Base-by-base conservation (phyloP, 2,113 vertebrate genomes). In the Bufo gargarizans region DNA sequence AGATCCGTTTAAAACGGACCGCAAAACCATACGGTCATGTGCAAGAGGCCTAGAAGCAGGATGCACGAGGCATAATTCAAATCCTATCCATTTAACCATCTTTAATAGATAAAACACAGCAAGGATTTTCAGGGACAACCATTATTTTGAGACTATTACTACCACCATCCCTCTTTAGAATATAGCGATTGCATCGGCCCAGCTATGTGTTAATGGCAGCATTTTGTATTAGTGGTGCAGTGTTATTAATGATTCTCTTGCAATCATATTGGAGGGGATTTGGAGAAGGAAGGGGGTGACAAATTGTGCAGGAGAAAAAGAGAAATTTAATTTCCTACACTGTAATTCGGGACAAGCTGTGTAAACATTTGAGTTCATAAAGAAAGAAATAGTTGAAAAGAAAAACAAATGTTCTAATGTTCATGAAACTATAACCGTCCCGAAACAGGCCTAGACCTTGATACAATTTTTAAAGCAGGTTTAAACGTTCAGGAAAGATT, bases 301-400 rank as follows among this genome's bases (percentile, higher is more conserved):
- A 65, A 84, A 88, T 84, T 82, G 45, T 83, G 81, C 8, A 84
- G 87, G 45, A 84, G 71, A 47, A 84, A 77, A 63, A 77, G 14
- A 88, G 81, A 84, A 88, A 88, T 84, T 88, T 88, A 84, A 88
- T 88, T 88, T 88, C 87, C 87, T 88, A 88, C 72, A 84, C 77
- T 88, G 77, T 88, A 84, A 84, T 88, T 77, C 69, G 45, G 72
- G 47, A 65, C 81, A 88, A 88, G 87, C 87, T 88, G 87, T 88
- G 79, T 88, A 88, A 88, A 88, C 87, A 88, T 78, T 77, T 55
- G 71, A 88, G 87, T 88, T 88, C 80, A 88, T 88, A 88, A 88
- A 88, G 45, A 88, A 76, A 82, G 79, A 84, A 88, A 88, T 78
- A 55, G 81, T 56, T 88, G 80, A 88, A 88, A 77, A 88, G 71